These are phyloP conservation scores for Halcyon chelicuti DNA, from an alignment of 2,797 vertebrate genomes.

Conservation along the genomic window DNA sequence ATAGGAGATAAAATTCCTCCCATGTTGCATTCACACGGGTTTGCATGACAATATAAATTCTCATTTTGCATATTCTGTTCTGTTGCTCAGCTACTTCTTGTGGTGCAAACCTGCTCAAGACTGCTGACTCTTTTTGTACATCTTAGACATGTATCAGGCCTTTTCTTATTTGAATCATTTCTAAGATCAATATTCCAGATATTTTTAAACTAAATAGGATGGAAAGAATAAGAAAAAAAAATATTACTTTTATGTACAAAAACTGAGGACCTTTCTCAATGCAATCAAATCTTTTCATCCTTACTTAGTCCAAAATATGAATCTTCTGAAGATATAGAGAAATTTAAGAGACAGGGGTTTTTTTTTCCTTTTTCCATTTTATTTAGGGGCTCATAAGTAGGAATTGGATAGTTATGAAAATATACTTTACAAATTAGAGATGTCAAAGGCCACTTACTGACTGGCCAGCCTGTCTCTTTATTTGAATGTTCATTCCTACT, in stretches of 20 bases:
- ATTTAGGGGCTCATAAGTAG: neutral
- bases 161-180: neutral
- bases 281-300: neutral
- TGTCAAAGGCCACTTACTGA: neutral
- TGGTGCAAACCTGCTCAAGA: neutral
- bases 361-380: rapidly evolving
- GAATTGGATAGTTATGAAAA: neutral
- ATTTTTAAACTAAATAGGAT: neutral
- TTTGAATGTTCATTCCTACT: conserved; percentile 51
- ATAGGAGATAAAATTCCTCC: neutral
- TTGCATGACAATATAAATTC: neutral
- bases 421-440: neutral
- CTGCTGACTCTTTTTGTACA: neutral
- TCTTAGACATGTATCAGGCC: neutral
- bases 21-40: neutral
- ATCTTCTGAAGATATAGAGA: neutral
- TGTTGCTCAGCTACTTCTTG: neutral
- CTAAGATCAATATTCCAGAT: neutral
- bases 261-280: neutral
- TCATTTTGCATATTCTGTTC: neutral
- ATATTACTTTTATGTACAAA: neutral
- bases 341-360: neutral
- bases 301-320: neutral
- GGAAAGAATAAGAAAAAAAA: neutral
- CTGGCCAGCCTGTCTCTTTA: conserved; percentile 6